phyloP scores from a whole-genome alignment of 2,888 invertebrate species.

The Uloborus plumipes region DNA sequence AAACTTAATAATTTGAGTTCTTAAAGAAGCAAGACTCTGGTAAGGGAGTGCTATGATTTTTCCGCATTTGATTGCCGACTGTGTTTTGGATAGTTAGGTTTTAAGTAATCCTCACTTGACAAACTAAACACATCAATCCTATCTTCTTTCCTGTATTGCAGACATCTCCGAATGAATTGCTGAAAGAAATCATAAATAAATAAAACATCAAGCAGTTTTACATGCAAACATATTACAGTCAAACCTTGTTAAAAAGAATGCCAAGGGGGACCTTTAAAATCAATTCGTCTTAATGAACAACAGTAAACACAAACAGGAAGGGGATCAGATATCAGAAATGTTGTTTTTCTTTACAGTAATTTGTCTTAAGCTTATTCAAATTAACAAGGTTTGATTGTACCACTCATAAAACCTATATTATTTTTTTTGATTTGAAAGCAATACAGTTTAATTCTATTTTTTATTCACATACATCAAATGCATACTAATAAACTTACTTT shows the following conservation, averaged over 20 bases:
- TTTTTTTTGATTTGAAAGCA: background rate
- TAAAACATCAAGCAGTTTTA: background rate
- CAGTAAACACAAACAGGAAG: no score
- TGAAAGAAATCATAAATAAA: constrained; percentile 72
- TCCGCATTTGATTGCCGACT: constrained; percentile 66
- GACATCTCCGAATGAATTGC: constrained; percentile 98
- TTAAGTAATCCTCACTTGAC: constrained; percentile 97
- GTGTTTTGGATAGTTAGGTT: constrained; percentile 84
- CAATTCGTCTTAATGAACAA: no score
- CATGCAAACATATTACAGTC: background rate
- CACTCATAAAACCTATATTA: no score
- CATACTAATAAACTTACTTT: constrained; percentile 74
- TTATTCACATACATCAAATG: background rate
- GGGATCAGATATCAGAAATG: no score
- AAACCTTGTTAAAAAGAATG: no score
- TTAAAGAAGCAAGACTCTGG: constrained; percentile 5
- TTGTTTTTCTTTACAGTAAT: no score
- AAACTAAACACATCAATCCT: constrained; percentile 97
- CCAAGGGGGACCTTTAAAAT: no score
- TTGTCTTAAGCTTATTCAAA: no score
- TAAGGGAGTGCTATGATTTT: constrained; percentile 59
- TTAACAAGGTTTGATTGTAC: no score
- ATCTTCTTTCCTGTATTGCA: constrained; percentile 99
- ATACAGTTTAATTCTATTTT: background rate
- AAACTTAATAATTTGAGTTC: constrained; percentile 26